Evolutionary conservation across 2,797 vertebrate genomes (phyloP).

Genomic region (Hydrocynus forskahlii): DNA sequence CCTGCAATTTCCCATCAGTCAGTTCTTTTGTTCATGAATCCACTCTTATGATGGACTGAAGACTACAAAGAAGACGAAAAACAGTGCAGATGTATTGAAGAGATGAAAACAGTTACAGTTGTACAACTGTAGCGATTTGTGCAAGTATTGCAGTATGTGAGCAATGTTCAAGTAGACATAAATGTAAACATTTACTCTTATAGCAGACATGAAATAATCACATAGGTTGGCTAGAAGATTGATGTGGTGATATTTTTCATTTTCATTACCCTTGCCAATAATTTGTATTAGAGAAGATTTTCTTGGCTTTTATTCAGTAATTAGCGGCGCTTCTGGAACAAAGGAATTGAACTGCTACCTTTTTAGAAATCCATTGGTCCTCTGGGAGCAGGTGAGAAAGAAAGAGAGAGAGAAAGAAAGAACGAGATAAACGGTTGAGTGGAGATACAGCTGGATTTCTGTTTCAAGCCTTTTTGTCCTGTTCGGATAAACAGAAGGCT

Average conservation of each 20-base stretch:
- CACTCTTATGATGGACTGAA: too few relatives aligned
- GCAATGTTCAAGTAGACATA: too few relatives aligned
- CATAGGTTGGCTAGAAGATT: background rate
- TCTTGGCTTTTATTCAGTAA: background rate
- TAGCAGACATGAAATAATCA: background rate
- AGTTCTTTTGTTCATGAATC: too few relatives aligned
- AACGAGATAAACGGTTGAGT: conserved; percentile 54
- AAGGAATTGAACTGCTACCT: background rate
- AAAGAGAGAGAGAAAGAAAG: conserved; percentile 58
- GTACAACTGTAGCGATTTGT: too few relatives aligned
- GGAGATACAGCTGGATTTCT: conserved; percentile 19
- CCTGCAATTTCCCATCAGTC: too few relatives aligned
- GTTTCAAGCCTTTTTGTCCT: conserved; percentile 15
- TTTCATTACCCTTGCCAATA: background rate
- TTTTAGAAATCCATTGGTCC: background rate
- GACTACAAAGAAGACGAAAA: too few relatives aligned
- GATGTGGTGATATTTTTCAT: background rate
- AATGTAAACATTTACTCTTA: background rate
- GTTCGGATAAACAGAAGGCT: conserved; percentile 11
- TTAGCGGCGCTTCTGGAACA: conserved; percentile 7
- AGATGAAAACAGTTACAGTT: too few relatives aligned
- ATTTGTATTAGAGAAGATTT: background rate
- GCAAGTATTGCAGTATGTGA: too few relatives aligned
- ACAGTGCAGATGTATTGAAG: too few relatives aligned
- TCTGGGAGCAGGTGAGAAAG: background rate